Conservation (phyloP, 2,888 invertebrate species). For the Stenurella melanura region DNA sequence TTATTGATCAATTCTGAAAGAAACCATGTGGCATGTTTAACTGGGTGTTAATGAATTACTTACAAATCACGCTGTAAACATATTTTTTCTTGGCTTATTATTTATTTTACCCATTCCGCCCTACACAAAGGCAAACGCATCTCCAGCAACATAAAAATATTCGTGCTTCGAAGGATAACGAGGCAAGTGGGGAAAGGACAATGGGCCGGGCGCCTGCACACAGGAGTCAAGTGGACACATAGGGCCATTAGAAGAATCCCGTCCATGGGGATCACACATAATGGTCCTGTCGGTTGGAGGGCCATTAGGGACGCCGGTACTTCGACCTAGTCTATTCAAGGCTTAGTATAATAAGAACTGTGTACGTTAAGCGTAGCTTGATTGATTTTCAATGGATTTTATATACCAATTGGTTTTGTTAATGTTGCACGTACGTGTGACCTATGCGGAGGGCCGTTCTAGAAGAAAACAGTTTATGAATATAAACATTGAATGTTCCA, state of each 20-base stretch:
- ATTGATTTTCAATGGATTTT: slow-evolving; percentile 30
- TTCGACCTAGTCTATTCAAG: slow-evolving; percentile 24
- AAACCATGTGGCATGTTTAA: too few relatives aligned
- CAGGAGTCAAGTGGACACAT: slow-evolving; percentile 38
- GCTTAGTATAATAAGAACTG: slow-evolving; percentile 21
- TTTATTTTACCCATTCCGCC: slow-evolving; percentile 6
- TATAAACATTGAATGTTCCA: too few relatives aligned
- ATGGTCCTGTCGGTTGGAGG: slow-evolving; percentile 36
- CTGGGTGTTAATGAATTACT: neutral
- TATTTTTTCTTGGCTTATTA: neutral
- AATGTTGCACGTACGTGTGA: slow-evolving; percentile 9
- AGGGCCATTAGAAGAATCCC: slow-evolving; percentile 20
- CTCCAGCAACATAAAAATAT: slow-evolving; percentile 10
- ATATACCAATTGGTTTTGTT: slow-evolving; percentile 35
- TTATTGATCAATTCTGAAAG: too few relatives aligned
- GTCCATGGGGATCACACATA: slow-evolving; percentile 31
- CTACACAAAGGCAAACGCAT: slow-evolving; percentile 18
- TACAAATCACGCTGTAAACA: neutral
- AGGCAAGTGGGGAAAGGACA: slow-evolving; percentile 25
- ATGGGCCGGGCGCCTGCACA: slow-evolving; percentile 36
- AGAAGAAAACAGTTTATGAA: neutral
- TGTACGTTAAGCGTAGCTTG: slow-evolving; percentile 10
- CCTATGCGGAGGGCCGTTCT: neutral
- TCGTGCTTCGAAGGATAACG: slow-evolving; percentile 10
- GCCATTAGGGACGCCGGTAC: slow-evolving; percentile 28